These are phyloP conservation scores for Phalacrocorax aristotelis DNA, from an alignment of 2,113 vertebrate species.

Conservation along the genomic window DNA sequence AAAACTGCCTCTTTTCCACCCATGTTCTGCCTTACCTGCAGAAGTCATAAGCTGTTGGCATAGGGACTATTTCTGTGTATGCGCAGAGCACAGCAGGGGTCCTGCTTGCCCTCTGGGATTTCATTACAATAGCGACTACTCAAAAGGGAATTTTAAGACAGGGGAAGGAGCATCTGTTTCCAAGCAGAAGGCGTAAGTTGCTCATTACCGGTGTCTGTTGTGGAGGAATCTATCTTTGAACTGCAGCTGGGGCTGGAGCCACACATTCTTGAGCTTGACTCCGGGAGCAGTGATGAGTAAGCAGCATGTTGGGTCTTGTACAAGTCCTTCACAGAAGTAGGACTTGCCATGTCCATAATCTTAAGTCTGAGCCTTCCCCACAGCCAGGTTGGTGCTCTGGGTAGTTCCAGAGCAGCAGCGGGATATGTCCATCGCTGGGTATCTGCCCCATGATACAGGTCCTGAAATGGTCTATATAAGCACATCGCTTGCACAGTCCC, in stretches of 20 bases:
- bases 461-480: background rate
- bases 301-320: background rate
- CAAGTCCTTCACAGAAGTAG: background rate
- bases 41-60: background rate
- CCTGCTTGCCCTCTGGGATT: background rate
- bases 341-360: background rate
- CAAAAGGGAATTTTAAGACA: background rate
- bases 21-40: background rate
- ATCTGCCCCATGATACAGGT: background rate
- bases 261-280: background rate
- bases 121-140: background rate
- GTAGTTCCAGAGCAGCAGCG: background rate
- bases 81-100: background rate
- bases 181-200: background rate
- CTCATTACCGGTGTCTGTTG: background rate
- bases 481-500: background rate
- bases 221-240: background rate
- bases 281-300: background rate
- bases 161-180: background rate
- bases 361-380: background rate
- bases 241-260: background rate
- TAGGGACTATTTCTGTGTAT: background rate
- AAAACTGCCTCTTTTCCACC: background rate
- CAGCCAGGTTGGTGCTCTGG: background rate
- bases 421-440: background rate